These are phyloP conservation scores for Ailurus styani DNA, from an alignment of 2,113 vertebrate genomes.

Conservation along the genomic window DNA sequence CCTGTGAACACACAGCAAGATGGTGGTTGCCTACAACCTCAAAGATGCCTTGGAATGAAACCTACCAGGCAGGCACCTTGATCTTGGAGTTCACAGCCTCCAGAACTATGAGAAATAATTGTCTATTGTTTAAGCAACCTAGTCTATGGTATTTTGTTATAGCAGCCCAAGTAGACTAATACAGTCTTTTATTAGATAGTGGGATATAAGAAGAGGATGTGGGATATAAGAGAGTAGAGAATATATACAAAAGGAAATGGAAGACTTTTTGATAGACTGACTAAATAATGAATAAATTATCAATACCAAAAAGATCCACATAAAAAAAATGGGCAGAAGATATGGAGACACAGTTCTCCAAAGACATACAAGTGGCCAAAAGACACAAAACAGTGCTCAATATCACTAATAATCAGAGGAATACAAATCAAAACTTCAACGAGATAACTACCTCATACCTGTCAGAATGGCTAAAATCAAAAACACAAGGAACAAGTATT, in stretches of 20 bases:
- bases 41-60: neutral
- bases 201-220: neutral
- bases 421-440: neutral
- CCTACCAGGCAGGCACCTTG: neutral
- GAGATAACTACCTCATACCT: neutral
- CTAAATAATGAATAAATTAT: neutral
- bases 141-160: neutral
- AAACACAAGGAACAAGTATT: neutral
- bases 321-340: neutral
- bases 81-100: neutral
- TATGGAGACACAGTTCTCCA: neutral
- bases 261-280: neutral
- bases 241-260: neutral
- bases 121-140: neutral
- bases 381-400: neutral
- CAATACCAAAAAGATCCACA: neutral
- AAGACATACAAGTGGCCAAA: neutral
- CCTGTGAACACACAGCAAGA: neutral
- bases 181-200: fast-evolving
- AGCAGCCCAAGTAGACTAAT: neutral
- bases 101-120: neutral
- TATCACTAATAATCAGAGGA: neutral
- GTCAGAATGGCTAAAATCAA: neutral
- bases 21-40: neutral
- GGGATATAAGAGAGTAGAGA: neutral